Base-by-base conservation (phyloP, 2,888 invertebrate genomes). In the Cephalotes varians region DNA sequence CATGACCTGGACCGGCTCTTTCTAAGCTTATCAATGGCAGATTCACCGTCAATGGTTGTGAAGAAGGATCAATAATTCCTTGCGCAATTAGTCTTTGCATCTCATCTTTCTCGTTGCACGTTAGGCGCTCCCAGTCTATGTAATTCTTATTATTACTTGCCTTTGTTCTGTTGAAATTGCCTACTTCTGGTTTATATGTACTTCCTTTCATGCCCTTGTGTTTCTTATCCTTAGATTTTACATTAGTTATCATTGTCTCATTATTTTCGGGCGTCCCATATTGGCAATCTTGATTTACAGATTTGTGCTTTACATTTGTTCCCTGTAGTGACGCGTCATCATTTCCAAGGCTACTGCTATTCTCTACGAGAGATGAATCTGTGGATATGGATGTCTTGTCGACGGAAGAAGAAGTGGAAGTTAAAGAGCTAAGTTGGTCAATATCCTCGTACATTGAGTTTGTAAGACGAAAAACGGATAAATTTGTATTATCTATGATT, bases 401-500 rank as follows among this genome's bases (percentile, higher is more conserved):
- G 10, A 91, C 87, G 0, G 92, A 92, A 5, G 93, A 92, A 2
- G 93, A 93, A 69, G 92, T 92, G 0, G 93, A 93, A 58, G 92
- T 91, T n/a, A 92, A 64, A 5, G 93, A 93, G 54, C 93, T 93
- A n/a, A 94, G 82, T 60, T 92, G 91, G 83, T 94, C 93, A 5
- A 94, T 93, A 67, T 94, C 93, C 4, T 94, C 94, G 44, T 94
- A 93, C 86, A 94, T 91, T 37, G 93, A 92, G 87, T 94, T 94
- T 1, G 92, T 91, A 12, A 94, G 82, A 51, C 93, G 88, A 62
- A 93, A 92, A n/a, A 97, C 95, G 87, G 96, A 96, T 79, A 97
- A 95, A 90, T 95, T 95, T 47, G 96, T 95, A 73, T 95, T 94
- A 87, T 96, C 96, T 93, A 96, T 95, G 82, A 96, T 96, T 0